Percentiles rank a stretch among this genome's conserved stretches.
These are phyloP conservation scores for Xenops minutus DNA, from an alignment of 2,797 vertebrate genomes.

Conservation along the genomic window DNA sequence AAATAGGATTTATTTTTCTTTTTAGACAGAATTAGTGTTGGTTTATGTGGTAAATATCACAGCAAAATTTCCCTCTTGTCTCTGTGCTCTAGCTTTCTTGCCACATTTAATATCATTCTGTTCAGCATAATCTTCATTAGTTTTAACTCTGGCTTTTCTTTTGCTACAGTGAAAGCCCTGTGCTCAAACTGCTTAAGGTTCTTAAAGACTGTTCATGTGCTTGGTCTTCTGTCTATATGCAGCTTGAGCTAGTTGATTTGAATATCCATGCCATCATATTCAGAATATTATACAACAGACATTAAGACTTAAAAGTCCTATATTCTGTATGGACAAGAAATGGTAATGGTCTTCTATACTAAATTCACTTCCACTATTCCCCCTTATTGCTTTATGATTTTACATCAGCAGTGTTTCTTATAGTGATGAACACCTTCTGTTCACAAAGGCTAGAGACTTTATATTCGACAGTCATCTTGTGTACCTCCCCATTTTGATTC, in stretches of 20 bases:
- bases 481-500: neutral
- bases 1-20: slow-evolving; percentile 30
- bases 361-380: neutral
- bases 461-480: neutral
- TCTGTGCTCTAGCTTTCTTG: neutral
- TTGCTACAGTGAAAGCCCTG: neutral
- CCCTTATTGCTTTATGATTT: neutral
- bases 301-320: neutral
- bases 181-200: neutral
- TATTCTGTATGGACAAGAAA: neutral
- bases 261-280: neutral
- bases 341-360: neutral
- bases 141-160: neutral
- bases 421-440: neutral
- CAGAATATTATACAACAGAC: neutral
- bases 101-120: neutral
- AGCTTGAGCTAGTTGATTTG: neutral
- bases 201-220: neutral
- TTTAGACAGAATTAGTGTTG: neutral
- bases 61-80: neutral
- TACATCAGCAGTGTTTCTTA: neutral
- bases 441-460: neutral
- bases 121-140: neutral
- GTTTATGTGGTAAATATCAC: neutral
- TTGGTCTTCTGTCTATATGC: neutral